Percentiles rank a stretch among this genome's conserved stretches.
phyloP scores from a whole-genome alignment of 2,888 invertebrate species.

The Rutpela maculata region DNA sequence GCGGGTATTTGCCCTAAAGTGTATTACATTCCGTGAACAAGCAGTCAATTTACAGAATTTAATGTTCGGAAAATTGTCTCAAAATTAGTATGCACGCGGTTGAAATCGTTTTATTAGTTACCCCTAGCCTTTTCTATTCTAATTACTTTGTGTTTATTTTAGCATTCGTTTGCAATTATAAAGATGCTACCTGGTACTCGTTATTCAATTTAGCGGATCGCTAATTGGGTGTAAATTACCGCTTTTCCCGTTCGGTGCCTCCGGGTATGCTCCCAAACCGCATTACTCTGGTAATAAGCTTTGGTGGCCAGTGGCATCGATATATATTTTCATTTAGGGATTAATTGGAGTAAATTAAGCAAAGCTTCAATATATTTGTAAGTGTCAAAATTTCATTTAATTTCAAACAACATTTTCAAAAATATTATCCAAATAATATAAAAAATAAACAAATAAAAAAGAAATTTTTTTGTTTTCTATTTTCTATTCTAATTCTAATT shows the following conservation, averaged over 20 bases:
- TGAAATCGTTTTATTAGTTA: background rate
- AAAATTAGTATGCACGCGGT: background rate
- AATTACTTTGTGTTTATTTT: slow-evolving; percentile 53
- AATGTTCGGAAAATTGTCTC: slow-evolving; percentile 20
- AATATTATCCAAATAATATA: no score
- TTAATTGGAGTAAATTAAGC: no score
- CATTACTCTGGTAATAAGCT: slow-evolving; percentile 59
- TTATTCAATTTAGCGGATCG: slow-evolving; percentile 70
- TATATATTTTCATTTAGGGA: background rate
- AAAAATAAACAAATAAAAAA: no score
- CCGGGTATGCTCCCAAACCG: slow-evolving; percentile 66
- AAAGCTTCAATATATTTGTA: no score
- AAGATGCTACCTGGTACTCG: slow-evolving; percentile 63
- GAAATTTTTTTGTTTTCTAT: no score
- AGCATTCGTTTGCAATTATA: slow-evolving; percentile 51
- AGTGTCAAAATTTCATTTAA: no score
- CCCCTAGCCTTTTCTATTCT: slow-evolving; percentile 20
- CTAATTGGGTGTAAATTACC: slow-evolving; percentile 72
- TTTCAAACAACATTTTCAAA: no score
- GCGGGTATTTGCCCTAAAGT: no score
- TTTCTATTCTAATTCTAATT: no score
- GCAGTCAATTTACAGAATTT: slow-evolving; percentile 13
- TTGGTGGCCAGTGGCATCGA: slow-evolving; percentile 39
- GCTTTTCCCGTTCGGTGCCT: slow-evolving; percentile 65
- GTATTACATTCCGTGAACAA: background rate